Percentiles rank a stretch among this genome's conserved stretches.
phyloP scores from a whole-genome alignment of 2,888 invertebrate genomes.

The Dryocosmus kuriphilus region DNA sequence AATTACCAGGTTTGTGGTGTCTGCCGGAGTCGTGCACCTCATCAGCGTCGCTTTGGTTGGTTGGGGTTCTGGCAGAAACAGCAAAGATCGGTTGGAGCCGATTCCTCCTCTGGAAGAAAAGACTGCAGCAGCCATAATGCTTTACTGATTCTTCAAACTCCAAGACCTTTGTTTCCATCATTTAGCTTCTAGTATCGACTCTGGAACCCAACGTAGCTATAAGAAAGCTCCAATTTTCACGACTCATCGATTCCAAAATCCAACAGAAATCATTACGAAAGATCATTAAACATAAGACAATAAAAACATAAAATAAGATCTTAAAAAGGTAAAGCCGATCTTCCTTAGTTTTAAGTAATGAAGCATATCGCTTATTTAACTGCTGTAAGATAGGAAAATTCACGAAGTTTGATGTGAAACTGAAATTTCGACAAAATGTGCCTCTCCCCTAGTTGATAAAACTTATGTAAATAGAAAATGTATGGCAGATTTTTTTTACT shows the following conservation, averaged over 20 bases:
- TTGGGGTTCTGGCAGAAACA: slow-evolving; percentile 85
- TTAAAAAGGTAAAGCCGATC: background rate
- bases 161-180: slow-evolving; percentile 9
- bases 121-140: slow-evolving; percentile 91
- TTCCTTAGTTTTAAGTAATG: slow-evolving; percentile 10
- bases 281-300: background rate
- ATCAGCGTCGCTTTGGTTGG: slow-evolving; percentile 87
- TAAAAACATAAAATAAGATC: background rate
- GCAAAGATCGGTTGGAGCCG: slow-evolving; percentile 81
- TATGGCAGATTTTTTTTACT: slow-evolving; percentile 23
- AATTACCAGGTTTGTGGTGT: slow-evolving; percentile 84
- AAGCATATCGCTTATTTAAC: slow-evolving; percentile 21
- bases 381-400: slow-evolving; percentile 13
- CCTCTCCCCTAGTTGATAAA: slow-evolving; percentile 32
- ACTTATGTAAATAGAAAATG: slow-evolving; percentile 36
- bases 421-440: slow-evolving; percentile 27
- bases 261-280: background rate
- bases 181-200: background rate
- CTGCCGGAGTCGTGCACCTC: slow-evolving; percentile 84
- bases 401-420: slow-evolving; percentile 25
- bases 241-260: background rate
- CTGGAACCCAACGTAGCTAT: slow-evolving; percentile 5
- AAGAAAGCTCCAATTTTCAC: background rate
- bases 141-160: slow-evolving; percentile 80
- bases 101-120: slow-evolving; percentile 87